phyloP scores from a whole-genome alignment of 2,113 vertebrate species.

The Dicaeum eximium region DNA sequence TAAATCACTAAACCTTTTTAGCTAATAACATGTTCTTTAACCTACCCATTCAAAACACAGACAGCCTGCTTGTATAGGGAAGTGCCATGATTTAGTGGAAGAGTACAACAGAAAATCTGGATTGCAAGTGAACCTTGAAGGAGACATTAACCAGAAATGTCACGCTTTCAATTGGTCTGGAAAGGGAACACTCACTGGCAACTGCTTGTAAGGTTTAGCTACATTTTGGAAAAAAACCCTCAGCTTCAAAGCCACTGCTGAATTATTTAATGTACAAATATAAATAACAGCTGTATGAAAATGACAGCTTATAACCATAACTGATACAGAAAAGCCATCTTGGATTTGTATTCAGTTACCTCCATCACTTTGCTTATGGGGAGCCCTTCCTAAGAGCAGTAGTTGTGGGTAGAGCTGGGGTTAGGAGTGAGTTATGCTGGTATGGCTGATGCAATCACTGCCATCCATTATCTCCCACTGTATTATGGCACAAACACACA shows the following conservation, averaged over 20 bases:
- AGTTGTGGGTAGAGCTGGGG: neutral
- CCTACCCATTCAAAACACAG: neutral
- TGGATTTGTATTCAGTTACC: neutral
- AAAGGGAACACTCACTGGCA: neutral
- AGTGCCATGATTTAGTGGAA: neutral
- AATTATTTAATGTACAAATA: neutral
- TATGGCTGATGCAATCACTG: neutral
- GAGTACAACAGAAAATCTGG: neutral
- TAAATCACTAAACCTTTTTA: neutral
- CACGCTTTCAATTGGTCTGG: neutral
- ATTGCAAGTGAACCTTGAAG: neutral
- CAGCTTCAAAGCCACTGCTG: neutral
- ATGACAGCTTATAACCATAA: neutral
- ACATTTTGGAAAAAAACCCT: neutral
- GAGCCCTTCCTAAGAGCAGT: neutral
- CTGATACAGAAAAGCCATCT: neutral
- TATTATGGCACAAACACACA: neutral
- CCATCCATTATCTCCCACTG: neutral
- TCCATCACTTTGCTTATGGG: neutral
- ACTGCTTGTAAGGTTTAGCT: neutral
- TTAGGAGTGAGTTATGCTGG: neutral
- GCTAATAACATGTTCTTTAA: neutral
- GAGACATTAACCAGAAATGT: neutral
- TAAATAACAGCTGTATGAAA: neutral
- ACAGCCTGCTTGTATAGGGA: neutral